Percentiles rank a stretch among this genome's conserved stretches.
These are phyloP conservation scores for Solenodon paradoxus DNA, from an alignment of 2,113 vertebrate genomes.

Conservation along the genomic window DNA sequence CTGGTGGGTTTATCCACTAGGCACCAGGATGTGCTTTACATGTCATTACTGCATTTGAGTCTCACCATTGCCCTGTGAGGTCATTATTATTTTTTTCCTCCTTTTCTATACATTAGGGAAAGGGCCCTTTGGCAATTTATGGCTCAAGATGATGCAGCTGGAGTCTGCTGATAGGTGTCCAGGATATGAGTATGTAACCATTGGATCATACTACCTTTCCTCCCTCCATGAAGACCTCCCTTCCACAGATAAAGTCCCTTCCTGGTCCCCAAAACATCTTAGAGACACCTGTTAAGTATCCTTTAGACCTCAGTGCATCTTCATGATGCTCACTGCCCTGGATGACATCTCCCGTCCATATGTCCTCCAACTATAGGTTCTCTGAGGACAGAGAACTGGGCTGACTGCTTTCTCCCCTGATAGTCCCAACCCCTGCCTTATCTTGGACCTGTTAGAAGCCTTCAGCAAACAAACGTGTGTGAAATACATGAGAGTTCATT, in stretches of 20 bases:
- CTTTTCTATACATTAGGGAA: background rate
- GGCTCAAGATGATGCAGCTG: background rate
- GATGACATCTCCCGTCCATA: background rate
- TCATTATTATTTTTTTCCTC: background rate
- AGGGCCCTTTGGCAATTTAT: background rate
- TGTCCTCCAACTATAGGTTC: background rate
- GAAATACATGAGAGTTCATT: background rate
- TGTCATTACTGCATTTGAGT: background rate
- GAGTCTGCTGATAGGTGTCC: background rate
- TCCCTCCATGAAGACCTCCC: background rate
- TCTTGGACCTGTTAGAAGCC: background rate
- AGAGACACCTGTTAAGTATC: background rate
- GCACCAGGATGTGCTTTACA: no score
- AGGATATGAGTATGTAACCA: no score
- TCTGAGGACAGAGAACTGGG: background rate
- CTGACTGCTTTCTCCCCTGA: background rate
- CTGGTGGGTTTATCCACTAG: no score
- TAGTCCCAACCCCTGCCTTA: no score
- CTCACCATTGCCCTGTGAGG: background rate
- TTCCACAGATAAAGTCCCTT: background rate
- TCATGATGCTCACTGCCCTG: background rate
- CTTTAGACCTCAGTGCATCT: background rate
- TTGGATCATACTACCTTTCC: background rate
- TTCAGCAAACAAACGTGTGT: background rate
- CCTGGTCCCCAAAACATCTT: background rate